phyloP scores from a whole-genome alignment of 1,140 invertebrate genomes.

The Lordiphosa stackelbergi region DNA sequence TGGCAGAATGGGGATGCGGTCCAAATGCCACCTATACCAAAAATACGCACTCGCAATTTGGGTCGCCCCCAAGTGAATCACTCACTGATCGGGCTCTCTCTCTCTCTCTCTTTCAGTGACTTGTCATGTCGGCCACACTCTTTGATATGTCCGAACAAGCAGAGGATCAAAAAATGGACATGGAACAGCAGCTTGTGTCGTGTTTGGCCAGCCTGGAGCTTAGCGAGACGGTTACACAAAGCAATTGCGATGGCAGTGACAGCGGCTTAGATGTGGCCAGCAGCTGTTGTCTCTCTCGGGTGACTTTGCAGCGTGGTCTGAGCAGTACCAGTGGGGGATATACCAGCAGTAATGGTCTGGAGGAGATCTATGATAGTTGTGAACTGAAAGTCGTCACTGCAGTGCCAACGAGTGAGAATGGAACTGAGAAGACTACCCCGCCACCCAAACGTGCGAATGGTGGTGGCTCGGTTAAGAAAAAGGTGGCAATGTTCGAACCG shows the following conservation, averaged over 20 bases:
- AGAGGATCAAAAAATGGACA: slow-evolving; percentile 38
- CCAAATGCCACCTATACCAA: slow-evolving; percentile 66
- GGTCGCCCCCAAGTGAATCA: slow-evolving; percentile 61
- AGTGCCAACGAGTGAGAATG: slow-evolving; percentile 83
- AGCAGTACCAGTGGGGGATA: slow-evolving; percentile 81
- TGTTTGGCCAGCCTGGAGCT: slow-evolving; percentile 59
- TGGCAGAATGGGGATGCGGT: slow-evolving; percentile 37
- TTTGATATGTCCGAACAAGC: slow-evolving; percentile 49
- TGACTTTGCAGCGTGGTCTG: slow-evolving; percentile 76
- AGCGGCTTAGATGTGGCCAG: slow-evolving; percentile 86
- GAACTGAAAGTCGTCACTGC: slow-evolving; percentile 81
- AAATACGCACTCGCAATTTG: slow-evolving; percentile 60
- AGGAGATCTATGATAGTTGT: slow-evolving; percentile 80
- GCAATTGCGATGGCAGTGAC: slow-evolving; percentile 83
- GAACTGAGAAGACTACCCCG: slow-evolving; percentile 80
- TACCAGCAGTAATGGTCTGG: slow-evolving; percentile 81
- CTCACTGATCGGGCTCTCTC: slow-evolving; percentile 15
- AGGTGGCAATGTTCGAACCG: slow-evolving; percentile 71
- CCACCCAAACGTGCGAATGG: slow-evolving; percentile 36
- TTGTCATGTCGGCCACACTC: slow-evolving; percentile 58
- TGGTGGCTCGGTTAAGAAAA: slow-evolving; percentile 59
- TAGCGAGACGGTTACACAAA: slow-evolving; percentile 33
- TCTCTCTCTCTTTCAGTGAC: slow-evolving; percentile 22
- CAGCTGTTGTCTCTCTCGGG: slow-evolving; percentile 60
- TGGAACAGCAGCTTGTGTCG: slow-evolving; percentile 55